Conservation (phyloP, 2,797 vertebrate species). For the Gymnopithys bicolor region DNA sequence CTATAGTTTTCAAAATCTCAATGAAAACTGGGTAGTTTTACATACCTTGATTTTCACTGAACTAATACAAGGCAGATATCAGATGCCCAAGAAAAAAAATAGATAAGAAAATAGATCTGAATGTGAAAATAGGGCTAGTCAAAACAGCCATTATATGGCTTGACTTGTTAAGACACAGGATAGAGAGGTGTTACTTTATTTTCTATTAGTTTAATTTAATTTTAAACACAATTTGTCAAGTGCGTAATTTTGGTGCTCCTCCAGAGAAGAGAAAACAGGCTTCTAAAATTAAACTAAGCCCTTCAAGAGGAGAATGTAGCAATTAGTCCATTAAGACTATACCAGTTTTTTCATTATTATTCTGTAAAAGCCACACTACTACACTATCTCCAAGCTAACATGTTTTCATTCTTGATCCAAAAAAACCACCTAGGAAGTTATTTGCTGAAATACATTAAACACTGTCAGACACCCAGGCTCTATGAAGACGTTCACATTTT, state of each 20-base stretch:
- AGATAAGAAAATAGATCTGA: neutral
- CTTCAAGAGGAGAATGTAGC: neutral
- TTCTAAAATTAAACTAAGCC: conserved; percentile 4
- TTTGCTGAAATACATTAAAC: neutral
- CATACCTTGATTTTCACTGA: neutral
- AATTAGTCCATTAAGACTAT: neutral
- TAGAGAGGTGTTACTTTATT: neutral
- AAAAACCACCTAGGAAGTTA: neutral
- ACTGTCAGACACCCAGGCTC: neutral
- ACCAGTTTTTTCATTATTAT: neutral
- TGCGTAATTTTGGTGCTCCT: neutral
- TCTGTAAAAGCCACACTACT: neutral
- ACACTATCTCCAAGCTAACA: neutral
- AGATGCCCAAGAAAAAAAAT: neutral
- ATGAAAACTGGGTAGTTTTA: neutral
- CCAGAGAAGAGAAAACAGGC: neutral
- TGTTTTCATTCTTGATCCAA: neutral
- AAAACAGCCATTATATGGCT: neutral
- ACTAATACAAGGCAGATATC: neutral
- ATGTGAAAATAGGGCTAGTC: neutral
- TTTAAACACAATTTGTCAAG: neutral
- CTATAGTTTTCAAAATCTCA: neutral
- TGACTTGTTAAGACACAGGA: neutral
- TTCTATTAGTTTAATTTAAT: neutral
- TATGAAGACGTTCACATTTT: neutral